Percentiles rank a stretch among this genome's conserved stretches.
These are phyloP conservation scores for Brachionus asplanchnoidis DNA, from an alignment of 1,140 invertebrate genomes.

Conservation along the genomic window DNA sequence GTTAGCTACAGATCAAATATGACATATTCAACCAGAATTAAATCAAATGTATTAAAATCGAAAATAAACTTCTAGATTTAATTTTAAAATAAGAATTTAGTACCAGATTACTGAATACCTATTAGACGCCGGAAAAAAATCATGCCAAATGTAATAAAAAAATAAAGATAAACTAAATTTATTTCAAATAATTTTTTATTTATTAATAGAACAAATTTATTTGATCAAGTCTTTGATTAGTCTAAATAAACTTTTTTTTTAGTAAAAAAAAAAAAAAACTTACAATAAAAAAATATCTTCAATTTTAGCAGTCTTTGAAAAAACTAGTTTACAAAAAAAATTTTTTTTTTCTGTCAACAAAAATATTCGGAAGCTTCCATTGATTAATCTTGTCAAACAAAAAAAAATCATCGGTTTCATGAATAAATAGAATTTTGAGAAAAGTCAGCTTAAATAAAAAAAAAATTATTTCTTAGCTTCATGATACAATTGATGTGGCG, in stretches of 20 bases:
- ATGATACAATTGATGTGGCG: neutral
- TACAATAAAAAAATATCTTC: neutral
- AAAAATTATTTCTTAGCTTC: neutral
- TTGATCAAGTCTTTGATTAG: neutral
- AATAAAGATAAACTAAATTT: too few species aligned
- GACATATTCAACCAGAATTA: too few species aligned
- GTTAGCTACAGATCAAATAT: too few species aligned
- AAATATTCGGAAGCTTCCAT: neutral
- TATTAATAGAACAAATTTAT: neutral
- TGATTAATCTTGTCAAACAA: neutral
- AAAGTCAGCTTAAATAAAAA: neutral
- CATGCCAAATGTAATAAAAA: too few species aligned
- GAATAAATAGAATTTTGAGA: neutral
- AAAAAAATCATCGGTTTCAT: neutral
- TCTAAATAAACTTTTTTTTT: neutral
- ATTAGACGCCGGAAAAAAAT: too few species aligned
- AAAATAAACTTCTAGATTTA: too few species aligned
- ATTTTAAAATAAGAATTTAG: too few species aligned
- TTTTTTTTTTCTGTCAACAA: neutral
- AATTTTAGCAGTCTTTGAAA: neutral
- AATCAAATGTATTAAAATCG: too few species aligned
- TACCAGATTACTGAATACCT: too few species aligned
- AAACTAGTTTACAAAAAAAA: neutral
- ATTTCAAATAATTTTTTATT: too few species aligned
- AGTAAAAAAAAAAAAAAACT: neutral